Evolutionary conservation across 2,797 vertebrate genomes (phyloP).

Genomic region (Cirrhinus mrigala): DNA sequence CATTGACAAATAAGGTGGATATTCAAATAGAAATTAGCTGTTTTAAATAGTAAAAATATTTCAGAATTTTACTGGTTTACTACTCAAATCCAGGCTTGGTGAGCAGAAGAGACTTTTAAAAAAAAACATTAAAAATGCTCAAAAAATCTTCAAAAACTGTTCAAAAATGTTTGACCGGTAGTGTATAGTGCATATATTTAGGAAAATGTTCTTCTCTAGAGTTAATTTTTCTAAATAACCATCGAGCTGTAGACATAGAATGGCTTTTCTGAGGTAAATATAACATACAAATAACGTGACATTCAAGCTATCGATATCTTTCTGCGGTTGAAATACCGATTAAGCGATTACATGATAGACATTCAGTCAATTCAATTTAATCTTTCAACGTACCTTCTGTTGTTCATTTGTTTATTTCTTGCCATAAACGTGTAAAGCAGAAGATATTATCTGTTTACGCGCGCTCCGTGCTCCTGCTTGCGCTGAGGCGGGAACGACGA

Average conservation of each 20-base stretch:
- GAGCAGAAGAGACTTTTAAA: too few relatives aligned
- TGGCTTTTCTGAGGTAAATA: neutral
- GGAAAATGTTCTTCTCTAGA: too few relatives aligned
- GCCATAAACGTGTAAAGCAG: neutral
- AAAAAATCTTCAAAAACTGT: too few relatives aligned
- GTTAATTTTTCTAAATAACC: neutral
- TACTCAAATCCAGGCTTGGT: too few relatives aligned
- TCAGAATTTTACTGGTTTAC: too few relatives aligned
- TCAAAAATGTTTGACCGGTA: too few relatives aligned
- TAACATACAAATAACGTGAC: neutral
- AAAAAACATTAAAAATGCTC: too few relatives aligned
- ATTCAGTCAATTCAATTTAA: neutral
- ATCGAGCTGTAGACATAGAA: neutral
- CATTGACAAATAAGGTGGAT: too few relatives aligned
- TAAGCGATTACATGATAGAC: neutral
- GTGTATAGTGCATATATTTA: neutral
- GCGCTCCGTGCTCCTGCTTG: too few relatives aligned
- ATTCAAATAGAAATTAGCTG: too few relatives aligned
- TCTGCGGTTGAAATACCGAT: neutral
- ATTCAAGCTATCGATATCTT: neutral
- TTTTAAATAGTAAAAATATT: too few relatives aligned
- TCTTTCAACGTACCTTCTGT: neutral
- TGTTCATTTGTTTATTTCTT: neutral
- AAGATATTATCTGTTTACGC: neutral
- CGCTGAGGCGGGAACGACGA: neutral